Evolutionary conservation across 1,140 invertebrate genomes (phyloP).

Genomic region (Drosophila murphyi): DNA sequence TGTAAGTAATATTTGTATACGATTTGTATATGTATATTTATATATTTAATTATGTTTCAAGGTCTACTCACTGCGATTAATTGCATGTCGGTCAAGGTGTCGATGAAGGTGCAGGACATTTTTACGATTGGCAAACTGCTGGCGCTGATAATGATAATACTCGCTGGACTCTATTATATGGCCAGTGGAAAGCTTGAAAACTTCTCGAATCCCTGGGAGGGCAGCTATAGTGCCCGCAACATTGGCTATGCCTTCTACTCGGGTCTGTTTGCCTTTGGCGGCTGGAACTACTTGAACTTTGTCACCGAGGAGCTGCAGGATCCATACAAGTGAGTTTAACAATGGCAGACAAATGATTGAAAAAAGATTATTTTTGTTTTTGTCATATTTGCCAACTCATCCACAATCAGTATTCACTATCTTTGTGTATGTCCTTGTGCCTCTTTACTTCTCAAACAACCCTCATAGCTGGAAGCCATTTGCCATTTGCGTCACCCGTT

Average conservation of each 20-base stretch:
- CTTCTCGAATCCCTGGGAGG: conserved; percentile 90
- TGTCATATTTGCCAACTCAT: no score
- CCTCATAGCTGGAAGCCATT: conserved; percentile 3
- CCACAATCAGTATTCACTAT: no score
- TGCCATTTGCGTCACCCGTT: conserved; percentile 67
- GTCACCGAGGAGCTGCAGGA: conserved; percentile 97
- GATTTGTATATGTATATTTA: background rate
- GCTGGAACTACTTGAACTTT: conserved; percentile 97
- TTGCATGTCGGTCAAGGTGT: conserved; percentile 93
- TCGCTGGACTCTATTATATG: conserved; percentile 91
- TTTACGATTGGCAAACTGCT: conserved; percentile 95
- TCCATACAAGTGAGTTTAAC: conserved; percentile 91
- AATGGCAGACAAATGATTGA: background rate
- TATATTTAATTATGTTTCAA: conserved; percentile 82
- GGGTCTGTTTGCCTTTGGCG: conserved; percentile 98
- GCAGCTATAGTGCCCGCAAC: conserved; percentile 86
- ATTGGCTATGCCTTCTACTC: conserved; percentile 95
- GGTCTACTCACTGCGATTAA: conserved; percentile 95
- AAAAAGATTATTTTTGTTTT: background rate
- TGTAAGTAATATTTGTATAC: conserved; percentile 87
- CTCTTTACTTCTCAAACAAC: background rate
- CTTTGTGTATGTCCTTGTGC: background rate
- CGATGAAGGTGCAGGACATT: conserved; percentile 95
- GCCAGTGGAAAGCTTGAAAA: conserved; percentile 89
- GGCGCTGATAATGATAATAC: conserved; percentile 92